Evolutionary conservation across 2,797 vertebrate genomes (phyloP), one percentile per base, ranked within the genome.

Genomic region (Poecilia gillii): DNA sequence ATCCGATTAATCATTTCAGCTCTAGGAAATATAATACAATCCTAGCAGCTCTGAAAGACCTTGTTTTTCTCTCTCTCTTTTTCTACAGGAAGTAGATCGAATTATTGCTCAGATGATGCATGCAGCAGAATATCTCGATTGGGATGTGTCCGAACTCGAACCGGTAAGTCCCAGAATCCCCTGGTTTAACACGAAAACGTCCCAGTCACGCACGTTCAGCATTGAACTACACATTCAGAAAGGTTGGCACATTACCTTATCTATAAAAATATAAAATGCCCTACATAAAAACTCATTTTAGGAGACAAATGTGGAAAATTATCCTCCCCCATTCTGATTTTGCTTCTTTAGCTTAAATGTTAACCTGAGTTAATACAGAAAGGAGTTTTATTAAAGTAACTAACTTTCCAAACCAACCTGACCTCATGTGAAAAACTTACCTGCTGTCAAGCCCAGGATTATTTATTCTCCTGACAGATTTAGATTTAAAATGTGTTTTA

Each of bases 21-120:
- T 25, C 51, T 25, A 25, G 9, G 23, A 53, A 25, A 25, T 53
- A 53, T 1, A 1, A 41, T 66, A 43, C 28, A 33, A 31, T 72
- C 23, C 20, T 31, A 28, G 16, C 23, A 72, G 36, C 16, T 71
- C 78, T 36, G 83, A 72, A 59, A 3, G 14, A 41, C 25, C 2
- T 2, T 57, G n/a, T 8, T 8, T 64, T 28, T 62, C 49, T 31
- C 1, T 51, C 12, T 16, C 4, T 46, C 18, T 49, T 0, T 23
- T 72, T 77, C 25, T 81, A 79, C 90, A 99, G 98, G 98, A 99
- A 93, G 97, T 99, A 84, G 97, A 98, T 79, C 95, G 96, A 87
- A 98, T 99, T 86, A 97, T 99, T 79, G 95, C 96, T 62, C 98
- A 98, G 90, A 99, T 99, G 98, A 98, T 98, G 97, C 96, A 97